A percentile compares a stretch with the other conserved stretches of the same genome.
phyloP scores from a whole-genome alignment of 2,113 vertebrate species.

The Speoplatyrhinus poulsoni region DNA sequence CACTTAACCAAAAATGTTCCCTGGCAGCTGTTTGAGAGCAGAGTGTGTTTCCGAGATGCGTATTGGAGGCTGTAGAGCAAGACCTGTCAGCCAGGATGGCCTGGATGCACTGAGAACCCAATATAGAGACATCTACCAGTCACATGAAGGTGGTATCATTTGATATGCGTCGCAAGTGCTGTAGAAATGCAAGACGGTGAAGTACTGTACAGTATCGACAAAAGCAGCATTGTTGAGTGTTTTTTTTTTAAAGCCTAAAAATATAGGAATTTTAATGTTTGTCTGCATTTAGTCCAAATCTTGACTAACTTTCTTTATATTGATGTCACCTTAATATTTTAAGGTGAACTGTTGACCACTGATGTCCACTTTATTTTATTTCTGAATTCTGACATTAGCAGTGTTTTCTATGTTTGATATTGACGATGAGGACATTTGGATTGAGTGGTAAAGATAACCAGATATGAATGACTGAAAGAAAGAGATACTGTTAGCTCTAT shows the following conservation, averaged over 20 bases:
- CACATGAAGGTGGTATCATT: background rate
- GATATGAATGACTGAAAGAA: constrained; percentile 8
- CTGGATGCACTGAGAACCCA: constrained; percentile 37
- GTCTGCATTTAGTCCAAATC: constrained; percentile 4
- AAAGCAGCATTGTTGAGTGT: background rate
- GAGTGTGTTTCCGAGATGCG: constrained; percentile 22
- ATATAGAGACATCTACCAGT: background rate
- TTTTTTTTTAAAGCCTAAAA: background rate
- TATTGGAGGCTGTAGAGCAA: constrained; percentile 6
- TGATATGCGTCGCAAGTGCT: background rate
- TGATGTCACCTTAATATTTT: constrained; percentile 5
- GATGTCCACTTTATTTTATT: constrained; percentile 8
- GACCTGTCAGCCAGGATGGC: background rate
- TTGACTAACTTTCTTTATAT: constrained; percentile 1
- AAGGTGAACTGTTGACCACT: constrained; percentile 14
- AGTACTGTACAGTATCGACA: background rate
- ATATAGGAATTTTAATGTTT: constrained; percentile 16
- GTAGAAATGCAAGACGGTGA: background rate
- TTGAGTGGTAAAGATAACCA: constrained; percentile 8
- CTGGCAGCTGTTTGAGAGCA: constrained; percentile 33
- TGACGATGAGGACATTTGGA: background rate
- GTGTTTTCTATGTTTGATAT: background rate
- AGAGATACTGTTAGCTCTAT: constrained; percentile 25
- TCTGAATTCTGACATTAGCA: constrained; percentile 3
- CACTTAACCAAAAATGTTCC: constrained; percentile 6